A percentile compares a stretch with the other conserved stretches of the same genome.
Conservation (phyloP, 2,888 invertebrate species). For the Nebria salina region DNA sequence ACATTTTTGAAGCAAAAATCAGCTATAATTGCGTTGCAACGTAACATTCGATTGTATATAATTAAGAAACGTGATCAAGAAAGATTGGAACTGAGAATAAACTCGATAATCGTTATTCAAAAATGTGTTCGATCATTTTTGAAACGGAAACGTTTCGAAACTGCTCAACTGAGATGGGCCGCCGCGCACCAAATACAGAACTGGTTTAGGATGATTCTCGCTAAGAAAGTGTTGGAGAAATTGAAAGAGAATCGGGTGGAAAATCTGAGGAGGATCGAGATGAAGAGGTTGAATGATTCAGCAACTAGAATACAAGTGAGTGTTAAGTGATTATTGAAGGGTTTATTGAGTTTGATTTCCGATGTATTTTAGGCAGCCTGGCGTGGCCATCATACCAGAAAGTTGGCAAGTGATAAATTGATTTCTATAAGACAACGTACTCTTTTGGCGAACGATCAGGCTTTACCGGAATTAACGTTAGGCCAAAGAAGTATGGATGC, state of each 20-base stretch:
- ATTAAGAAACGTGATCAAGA: conserved; percentile 55
- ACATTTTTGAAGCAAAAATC: conserved; percentile 52
- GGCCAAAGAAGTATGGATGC: conserved; percentile 57
- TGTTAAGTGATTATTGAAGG: conserved; percentile 31
- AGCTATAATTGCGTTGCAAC: conserved; percentile 54
- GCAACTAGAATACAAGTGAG: conserved; percentile 73
- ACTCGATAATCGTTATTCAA: conserved; percentile 56
- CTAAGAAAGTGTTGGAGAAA: conserved; percentile 47
- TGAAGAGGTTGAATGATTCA: conserved; percentile 62
- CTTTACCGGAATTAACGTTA: conserved; percentile 57
- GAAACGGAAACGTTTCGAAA: conserved; percentile 49
- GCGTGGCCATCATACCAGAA: conserved; percentile 60
- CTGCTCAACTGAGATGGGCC: not conserved
- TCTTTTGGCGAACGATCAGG: conserved; percentile 53
- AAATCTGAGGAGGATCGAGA: conserved; percentile 60
- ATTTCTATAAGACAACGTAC: conserved; percentile 56
- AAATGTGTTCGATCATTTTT: conserved; percentile 60
- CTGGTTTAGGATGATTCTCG: conserved; percentile 50
- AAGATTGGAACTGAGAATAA: conserved; percentile 55
- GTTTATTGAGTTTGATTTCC: conserved; percentile 47
- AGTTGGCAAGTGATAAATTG: conserved; percentile 52
- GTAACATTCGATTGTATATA: conserved; percentile 56
- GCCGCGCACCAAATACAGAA: conserved; percentile 42
- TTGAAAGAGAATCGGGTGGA: conserved; percentile 42
- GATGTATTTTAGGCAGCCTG: conserved; percentile 56